phyloP scores from a whole-genome alignment of 2,113 vertebrate genomes.

The Picathartes gymnocephalus region DNA sequence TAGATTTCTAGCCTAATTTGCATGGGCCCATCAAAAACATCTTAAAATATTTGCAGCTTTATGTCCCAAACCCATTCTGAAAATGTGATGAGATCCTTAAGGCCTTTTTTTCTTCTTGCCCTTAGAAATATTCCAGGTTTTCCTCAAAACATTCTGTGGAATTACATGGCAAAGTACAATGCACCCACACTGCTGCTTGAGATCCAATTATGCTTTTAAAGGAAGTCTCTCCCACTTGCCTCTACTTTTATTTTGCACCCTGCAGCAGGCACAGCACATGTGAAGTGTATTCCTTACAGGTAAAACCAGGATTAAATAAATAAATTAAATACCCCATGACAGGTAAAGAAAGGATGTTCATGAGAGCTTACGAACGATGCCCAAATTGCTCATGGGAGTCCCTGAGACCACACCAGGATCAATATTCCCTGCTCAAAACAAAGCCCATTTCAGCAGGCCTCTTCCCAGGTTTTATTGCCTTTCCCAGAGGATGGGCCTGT shows the following conservation, averaged over 20 bases:
- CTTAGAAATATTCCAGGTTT: not conserved
- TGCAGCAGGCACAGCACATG: rapidly evolving
- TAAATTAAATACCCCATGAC: not conserved
- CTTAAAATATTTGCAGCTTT: not conserved
- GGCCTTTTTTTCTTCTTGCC: not conserved
- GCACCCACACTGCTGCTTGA: not conserved
- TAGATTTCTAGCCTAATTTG: not conserved
- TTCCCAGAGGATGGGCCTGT: not conserved
- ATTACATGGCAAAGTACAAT: not conserved
- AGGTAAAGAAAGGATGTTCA: not conserved
- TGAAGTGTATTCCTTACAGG: rapidly evolving
- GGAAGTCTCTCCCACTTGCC: not conserved
- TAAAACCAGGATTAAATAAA: not conserved
- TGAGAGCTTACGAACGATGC: rapidly evolving
- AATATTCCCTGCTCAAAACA: not conserved
- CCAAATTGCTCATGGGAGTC: not conserved
- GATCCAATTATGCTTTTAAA: not conserved
- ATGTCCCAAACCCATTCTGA: not conserved
- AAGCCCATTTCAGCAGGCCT: not conserved
- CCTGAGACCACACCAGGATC: not conserved
- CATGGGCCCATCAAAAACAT: not conserved
- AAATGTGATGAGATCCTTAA: not conserved
- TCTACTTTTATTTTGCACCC: not conserved
- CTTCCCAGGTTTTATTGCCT: not conserved
- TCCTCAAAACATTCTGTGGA: not conserved